These are phyloP conservation scores for Drosophila biarmipes DNA, from an alignment of 1,140 invertebrate species.

Conservation along the genomic window DNA sequence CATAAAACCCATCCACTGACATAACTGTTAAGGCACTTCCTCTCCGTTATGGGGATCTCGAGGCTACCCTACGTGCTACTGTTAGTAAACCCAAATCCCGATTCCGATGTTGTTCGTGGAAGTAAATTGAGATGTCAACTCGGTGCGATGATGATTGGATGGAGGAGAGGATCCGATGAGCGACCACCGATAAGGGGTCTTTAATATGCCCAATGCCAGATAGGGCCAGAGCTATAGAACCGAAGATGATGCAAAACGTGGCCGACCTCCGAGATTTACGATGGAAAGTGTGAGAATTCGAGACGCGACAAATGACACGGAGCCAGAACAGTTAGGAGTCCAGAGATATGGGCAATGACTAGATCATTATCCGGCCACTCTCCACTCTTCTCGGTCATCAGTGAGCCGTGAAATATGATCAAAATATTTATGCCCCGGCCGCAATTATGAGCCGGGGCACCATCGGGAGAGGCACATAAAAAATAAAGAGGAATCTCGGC, in stretches of 20 bases:
- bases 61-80: constrained; percentile 56
- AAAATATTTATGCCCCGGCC: constrained; percentile 74
- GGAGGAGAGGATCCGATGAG: constrained; percentile 36
- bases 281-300: constrained; percentile 80
- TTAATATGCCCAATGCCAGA: constrained; percentile 24
- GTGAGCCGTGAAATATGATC: constrained; percentile 80
- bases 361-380: constrained; percentile 54
- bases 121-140: constrained; percentile 80
- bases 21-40: constrained; percentile 66
- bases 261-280: constrained; percentile 72
- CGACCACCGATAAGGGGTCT: constrained; percentile 62
- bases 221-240: constrained; percentile 3
- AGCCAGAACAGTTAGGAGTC: constrained; percentile 32
- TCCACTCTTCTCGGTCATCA: constrained; percentile 35
- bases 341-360: constrained; percentile 46
- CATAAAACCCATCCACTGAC: constrained; percentile 40
- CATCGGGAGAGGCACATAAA: constrained; percentile 26
- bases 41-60: constrained; percentile 6
- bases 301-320: constrained; percentile 61
- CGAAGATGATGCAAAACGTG: constrained; percentile 74
- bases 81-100: constrained; percentile 14
- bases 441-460: constrained; percentile 59
- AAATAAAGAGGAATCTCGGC: constrained; percentile 30
- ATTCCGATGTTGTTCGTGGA: constrained; percentile 59
- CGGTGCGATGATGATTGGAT: constrained; percentile 24